A percentile compares a stretch with the other conserved stretches of the same genome.
phyloP scores from a whole-genome alignment of 2,797 vertebrate species.

The Poeciliopsis paucimaculata region DNA sequence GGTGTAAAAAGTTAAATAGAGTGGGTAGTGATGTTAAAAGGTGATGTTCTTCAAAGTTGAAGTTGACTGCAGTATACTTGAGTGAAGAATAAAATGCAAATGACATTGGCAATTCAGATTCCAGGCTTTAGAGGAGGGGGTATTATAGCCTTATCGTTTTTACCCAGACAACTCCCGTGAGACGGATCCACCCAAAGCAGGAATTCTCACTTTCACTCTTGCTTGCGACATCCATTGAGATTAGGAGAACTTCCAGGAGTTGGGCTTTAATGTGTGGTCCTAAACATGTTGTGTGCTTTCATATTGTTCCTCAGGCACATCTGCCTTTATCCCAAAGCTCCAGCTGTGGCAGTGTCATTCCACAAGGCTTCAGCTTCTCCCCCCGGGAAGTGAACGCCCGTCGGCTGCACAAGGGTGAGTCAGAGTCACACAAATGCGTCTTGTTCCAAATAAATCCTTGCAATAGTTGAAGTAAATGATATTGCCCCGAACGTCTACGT shows the following conservation, averaged over 20 bases:
- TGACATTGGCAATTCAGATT: conserved; percentile 7
- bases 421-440: conserved; percentile 34
- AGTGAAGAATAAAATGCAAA: background rate
- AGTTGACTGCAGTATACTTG: background rate
- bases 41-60: background rate
- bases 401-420: conserved; percentile 87
- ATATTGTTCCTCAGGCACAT: conserved; percentile 81
- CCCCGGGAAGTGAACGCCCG: conserved; percentile 84
- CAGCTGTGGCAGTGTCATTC: conserved; percentile 91
- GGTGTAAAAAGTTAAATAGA: background rate
- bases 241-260: conserved; percentile 12
- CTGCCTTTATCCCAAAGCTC: conserved; percentile 91
- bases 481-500: background rate
- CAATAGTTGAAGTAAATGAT: background rate
- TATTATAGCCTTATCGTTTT: conserved; percentile 37
- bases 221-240: conserved; percentile 34
- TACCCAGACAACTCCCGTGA: conserved; percentile 17
- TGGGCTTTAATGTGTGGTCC: background rate
- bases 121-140: conserved; percentile 21
- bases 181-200: conserved; percentile 45
- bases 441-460: conserved; percentile 13
- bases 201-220: conserved; percentile 37
- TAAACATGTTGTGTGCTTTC: conserved; percentile 23
- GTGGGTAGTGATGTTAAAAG: background rate
- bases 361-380: conserved; percentile 84